Evolutionary conservation across 2,113 vertebrate genomes (phyloP), one percentile per base, ranked within the genome.

Genomic region (Chinchilla lanigera): DNA sequence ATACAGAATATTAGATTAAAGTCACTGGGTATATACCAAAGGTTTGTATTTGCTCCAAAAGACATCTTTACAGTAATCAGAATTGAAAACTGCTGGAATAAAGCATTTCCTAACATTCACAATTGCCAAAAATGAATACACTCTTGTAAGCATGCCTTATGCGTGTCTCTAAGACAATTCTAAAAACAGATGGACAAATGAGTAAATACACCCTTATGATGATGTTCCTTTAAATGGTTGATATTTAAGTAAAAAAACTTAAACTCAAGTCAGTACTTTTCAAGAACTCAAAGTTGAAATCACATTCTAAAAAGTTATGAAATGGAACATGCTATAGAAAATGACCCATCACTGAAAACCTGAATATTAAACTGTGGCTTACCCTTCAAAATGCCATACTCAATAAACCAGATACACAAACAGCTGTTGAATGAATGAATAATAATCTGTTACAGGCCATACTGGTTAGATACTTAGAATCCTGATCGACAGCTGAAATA

Each of bases 201-300:
- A 84, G 44, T 80, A 96, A 90, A 94, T 11, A 63, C 4, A 50
- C 83, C 20, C 63, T 85, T 16, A 65, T 38, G 67, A 93, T 9
- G 60, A 97, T 63, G 20, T 16, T 86, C 30, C 35, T 80, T 20
- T 80, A 63, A 81, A 47, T 77, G 30, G 63, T 1, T 67, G 44
- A 67, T 58, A 89, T 71, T 96, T 88, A 71, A 81, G 4, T 65
- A 93, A 95, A 19, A 90, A 96, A 93, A 84, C 44, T 94, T 63
- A 89, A 94, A 95, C 61, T 19, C 26, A 54, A 63, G 19, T 89
- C 86, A 93, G 2, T 71, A 89, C 60, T 89, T 91, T 82, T 8
- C 56, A 96, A 96, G 22, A 97, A 9, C 6, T 86, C 67, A 96
- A 95, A 67, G 26, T 24, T 94, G n/a, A 87, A 95, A 94, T 50